Base-by-base conservation (phyloP, 1,140 invertebrate genomes). In the Epicauta chinensis region DNA sequence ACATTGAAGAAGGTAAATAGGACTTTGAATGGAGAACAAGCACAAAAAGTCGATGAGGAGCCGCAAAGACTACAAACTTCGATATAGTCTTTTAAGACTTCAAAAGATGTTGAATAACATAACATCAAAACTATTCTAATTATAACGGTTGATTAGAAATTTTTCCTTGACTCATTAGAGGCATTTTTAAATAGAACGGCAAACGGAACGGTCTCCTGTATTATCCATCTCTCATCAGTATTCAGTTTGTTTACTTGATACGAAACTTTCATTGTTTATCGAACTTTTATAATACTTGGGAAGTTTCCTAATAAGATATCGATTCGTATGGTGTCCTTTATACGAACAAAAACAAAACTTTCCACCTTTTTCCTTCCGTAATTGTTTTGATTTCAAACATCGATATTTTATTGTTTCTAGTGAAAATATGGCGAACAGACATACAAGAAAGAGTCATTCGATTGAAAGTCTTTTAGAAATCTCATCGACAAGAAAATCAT, bases 291-390 rank as follows among this genome's bases (percentile, higher is more conserved):
- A 47, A 64, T 64, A 58, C 59, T 56, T 50, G 34, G 43, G 57
- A 64, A 64, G 51, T 64, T 64, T 53, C 51, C 51, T 64, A 64
- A 64, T 64, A 64, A 64, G 63, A 54, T 64, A 64, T 64, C 56
- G 63, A 64, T 64, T 64, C 62, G 11, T 34, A n/a, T 11, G 10
- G 10, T 10, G 10, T 34, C 10, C 3, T 34, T 12, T 34, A 35
- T 15, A 46, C 3, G 16, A 11, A 16, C 9, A 40, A 17, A n/a
- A 29, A 14, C 16, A 15, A 44, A 44, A 44, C 30, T 44, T 44
- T 17, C 5, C 30, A 31, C 42, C 10, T 34, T 11, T 34, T 34
- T 34, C 12, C 0, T 34, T 34, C 10, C 4, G 29, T 5, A 30
- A 5, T 30, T 34, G 10, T 4, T 0, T 11, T 34, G 11, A 35